A percentile compares a stretch with the other conserved stretches of the same genome.
Conservation (phyloP, 2,113 vertebrate species). For the Tyrannus savana region DNA sequence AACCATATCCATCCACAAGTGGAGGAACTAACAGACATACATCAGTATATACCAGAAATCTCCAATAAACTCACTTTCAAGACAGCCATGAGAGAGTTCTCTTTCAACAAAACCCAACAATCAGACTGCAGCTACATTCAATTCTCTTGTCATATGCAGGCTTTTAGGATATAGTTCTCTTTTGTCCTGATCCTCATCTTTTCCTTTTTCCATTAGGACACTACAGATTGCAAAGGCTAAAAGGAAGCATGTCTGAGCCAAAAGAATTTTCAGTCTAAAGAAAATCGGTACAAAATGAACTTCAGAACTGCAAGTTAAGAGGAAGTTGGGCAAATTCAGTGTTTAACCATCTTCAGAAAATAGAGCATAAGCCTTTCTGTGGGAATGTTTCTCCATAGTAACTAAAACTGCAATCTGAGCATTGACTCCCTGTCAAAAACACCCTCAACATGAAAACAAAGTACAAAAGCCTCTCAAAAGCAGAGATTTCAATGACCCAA, state of each 20-base stretch:
- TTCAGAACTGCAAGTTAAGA: conserved; percentile 9
- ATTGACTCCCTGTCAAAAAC: conserved; percentile 54
- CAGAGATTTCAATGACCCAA: conserved; percentile 19
- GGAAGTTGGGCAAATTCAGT: conserved; percentile 26
- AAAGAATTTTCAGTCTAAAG: conserved; percentile 8
- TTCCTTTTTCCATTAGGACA: background rate
- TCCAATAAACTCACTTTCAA: background rate
- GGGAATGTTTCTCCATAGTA: conserved; percentile 60
- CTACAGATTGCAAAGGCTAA: background rate
- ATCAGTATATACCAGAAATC: background rate
- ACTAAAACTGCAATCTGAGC: conserved; percentile 38
- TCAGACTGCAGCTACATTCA: background rate
- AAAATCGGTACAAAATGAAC: background rate
- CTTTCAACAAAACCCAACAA: background rate
- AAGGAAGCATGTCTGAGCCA: background rate
- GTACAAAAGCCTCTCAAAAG: conserved; percentile 47
- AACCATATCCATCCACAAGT: background rate
- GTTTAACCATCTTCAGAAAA: conserved; percentile 36
- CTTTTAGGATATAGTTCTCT: background rate
- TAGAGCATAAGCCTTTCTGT: conserved; percentile 27
- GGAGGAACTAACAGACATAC: background rate
- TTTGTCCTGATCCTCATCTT: background rate
- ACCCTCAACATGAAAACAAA: conserved; percentile 20
- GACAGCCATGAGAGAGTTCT: background rate
- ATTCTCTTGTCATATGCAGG: background rate